Percentiles rank a stretch among this genome's conserved stretches.
phyloP scores from a whole-genome alignment of 2,797 vertebrate genomes.

The Myripristis murdjan region DNA sequence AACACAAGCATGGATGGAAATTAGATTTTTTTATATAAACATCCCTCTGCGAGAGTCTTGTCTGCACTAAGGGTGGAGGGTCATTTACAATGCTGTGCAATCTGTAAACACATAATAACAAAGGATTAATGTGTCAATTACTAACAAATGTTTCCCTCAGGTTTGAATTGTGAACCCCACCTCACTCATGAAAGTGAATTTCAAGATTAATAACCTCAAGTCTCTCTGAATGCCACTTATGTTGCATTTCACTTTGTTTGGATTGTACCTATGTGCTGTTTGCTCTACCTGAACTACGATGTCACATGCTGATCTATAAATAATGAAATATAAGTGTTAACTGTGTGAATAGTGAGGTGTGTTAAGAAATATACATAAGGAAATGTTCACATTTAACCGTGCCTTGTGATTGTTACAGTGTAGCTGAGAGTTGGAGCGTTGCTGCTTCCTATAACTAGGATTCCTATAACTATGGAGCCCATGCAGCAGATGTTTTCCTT shows the following conservation, averaged over 20 bases:
- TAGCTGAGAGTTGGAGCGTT: conserved; percentile 18
- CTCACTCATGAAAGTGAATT: neutral
- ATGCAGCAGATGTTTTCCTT: conserved; percentile 71
- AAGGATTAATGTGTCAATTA: conserved; percentile 5
- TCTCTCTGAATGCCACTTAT: neutral
- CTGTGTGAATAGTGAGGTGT: neutral
- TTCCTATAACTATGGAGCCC: conserved; percentile 51
- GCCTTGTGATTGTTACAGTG: neutral
- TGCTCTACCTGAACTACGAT: neutral
- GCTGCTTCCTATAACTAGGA: too few species aligned
- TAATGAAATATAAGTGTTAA: neutral
- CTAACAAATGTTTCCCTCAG: conserved; percentile 10
- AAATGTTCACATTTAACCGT: conserved; percentile 10
- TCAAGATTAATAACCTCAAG: neutral
- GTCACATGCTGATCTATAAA: neutral
- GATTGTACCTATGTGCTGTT: neutral
- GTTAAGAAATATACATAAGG: neutral
- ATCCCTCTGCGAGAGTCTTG: neutral
- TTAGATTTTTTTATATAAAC: conserved; percentile 26
- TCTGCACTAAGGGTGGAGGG: neutral
- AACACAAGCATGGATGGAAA: conserved; percentile 51
- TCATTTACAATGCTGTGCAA: conserved; percentile 18
- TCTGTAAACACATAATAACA: conserved; percentile 13
- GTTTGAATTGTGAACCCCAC: neutral
- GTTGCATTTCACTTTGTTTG: conserved; percentile 13